phyloP scores from a whole-genome alignment of 1,140 invertebrate species.

The Gryllus bimaculatus region DNA sequence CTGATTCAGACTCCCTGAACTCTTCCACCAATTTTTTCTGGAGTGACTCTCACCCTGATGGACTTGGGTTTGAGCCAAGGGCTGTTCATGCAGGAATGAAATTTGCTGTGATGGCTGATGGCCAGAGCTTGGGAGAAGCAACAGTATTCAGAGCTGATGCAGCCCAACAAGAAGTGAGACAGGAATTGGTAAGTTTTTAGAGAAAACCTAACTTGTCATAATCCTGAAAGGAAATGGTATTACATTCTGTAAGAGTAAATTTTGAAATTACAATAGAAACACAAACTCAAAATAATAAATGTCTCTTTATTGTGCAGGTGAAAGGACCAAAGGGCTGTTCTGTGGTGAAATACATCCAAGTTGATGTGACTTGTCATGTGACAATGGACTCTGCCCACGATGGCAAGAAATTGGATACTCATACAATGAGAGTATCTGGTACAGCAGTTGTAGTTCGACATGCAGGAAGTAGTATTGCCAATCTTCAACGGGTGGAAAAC shows the following conservation, averaged over 20 bases:
- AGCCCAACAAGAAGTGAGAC: constrained; percentile 50
- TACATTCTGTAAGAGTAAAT: neutral
- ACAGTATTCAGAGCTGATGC: constrained; percentile 51
- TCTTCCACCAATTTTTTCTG: constrained; percentile 60
- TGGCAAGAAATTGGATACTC: constrained; percentile 39
- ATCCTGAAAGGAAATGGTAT: too few species aligned
- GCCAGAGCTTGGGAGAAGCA: constrained; percentile 48
- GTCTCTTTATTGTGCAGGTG: constrained; percentile 20
- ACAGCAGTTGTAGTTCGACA: constrained; percentile 51
- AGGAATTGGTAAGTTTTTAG: constrained; percentile 37
- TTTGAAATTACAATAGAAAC: too few species aligned
- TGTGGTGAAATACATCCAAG: constrained; percentile 50
- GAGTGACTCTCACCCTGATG: constrained; percentile 67
- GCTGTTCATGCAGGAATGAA: constrained; percentile 54
- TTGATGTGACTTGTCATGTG: constrained; percentile 55
- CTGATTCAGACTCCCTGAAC: constrained; percentile 47
- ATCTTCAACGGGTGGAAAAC: constrained; percentile 48
- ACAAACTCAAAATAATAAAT: neutral
- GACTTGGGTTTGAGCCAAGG: constrained; percentile 56
- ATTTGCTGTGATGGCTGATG: constrained; percentile 48
- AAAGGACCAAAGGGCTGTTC: constrained; percentile 34
- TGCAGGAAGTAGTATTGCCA: constrained; percentile 38
- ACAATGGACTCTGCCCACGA: constrained; percentile 45
- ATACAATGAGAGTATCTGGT: constrained; percentile 53
- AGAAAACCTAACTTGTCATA: too few species aligned